Conservation (phyloP, 1,140 invertebrate species). For the Drosophila lini region DNA sequence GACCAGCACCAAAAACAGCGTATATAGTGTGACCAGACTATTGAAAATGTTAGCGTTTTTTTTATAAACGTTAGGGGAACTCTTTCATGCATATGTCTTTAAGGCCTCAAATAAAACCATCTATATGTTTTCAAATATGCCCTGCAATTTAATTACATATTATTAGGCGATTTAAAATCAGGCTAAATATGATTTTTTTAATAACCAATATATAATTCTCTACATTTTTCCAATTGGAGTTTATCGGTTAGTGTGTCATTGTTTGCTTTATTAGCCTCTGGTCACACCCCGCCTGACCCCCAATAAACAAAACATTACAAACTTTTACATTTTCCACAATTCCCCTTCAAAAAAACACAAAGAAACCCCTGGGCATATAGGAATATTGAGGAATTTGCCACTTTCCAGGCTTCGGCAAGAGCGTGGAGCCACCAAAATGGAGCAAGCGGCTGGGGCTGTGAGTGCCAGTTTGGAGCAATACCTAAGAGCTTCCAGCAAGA, state of each 20-base stretch:
- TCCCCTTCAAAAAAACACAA: background rate
- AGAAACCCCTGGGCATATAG: background rate
- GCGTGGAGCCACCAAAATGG: slow-evolving; percentile 1
- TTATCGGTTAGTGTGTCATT: background rate
- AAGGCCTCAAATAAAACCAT: background rate
- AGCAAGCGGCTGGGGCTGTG: slow-evolving; percentile 63
- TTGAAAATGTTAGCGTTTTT: background rate
- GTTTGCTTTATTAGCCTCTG: background rate
- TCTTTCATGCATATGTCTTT: background rate
- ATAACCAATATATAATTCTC: background rate
- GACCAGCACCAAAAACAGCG: background rate
- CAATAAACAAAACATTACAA: slow-evolving; percentile 17
- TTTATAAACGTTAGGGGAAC: background rate
- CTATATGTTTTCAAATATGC: background rate
- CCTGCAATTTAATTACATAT: background rate
- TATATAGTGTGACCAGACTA: background rate
- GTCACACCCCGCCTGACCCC: background rate
- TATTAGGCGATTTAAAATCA: no score
- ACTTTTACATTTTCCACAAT: background rate
- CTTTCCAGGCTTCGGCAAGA: slow-evolving; percentile 1
- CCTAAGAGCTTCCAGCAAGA: slow-evolving; percentile 71
- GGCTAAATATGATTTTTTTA: background rate
- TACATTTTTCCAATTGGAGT: background rate
- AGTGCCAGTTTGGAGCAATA: slow-evolving; percentile 76
- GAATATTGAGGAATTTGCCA: background rate